Conservation (phyloP, 2,113 vertebrate genomes). For the Phalacrocorax brasilianus region DNA sequence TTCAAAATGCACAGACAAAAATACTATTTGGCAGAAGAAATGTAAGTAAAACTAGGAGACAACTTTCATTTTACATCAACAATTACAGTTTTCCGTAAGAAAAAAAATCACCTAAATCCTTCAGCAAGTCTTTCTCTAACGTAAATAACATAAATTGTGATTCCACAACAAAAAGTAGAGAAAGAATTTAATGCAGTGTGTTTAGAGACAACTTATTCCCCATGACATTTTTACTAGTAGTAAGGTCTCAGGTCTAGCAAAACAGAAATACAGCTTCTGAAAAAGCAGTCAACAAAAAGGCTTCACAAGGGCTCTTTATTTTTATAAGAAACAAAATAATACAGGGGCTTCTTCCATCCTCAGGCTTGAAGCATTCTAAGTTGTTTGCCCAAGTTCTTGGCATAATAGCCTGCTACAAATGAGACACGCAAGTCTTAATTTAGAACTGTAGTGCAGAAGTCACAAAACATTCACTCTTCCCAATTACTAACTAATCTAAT, state of each 20-base stretch:
- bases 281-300: not conserved
- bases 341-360: not conserved
- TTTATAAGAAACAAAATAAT: not conserved
- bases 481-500: conserved; percentile 47
- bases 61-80: not conserved
- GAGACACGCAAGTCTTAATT: conserved; percentile 26
- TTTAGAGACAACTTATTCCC: not conserved
- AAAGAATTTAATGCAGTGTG: not conserved
- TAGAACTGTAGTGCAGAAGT: conserved; percentile 24
- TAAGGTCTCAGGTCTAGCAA: not conserved
- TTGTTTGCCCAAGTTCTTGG: not conserved
- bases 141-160: not conserved
- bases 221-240: not conserved
- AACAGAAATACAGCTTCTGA: not conserved
- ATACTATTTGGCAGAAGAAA: not conserved
- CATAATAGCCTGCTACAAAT: conserved; percentile 9
- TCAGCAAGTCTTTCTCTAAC: not conserved
- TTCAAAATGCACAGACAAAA: not conserved
- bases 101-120: not conserved
- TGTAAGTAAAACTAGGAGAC: not conserved
- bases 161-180: not conserved
- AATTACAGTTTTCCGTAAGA: not conserved
- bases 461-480: conserved; percentile 23
- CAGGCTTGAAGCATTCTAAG: not conserved
- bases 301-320: not conserved